These are phyloP conservation scores for Isurus oxyrinchus DNA, from an alignment of 2,113 vertebrate species.

Conservation along the genomic window DNA sequence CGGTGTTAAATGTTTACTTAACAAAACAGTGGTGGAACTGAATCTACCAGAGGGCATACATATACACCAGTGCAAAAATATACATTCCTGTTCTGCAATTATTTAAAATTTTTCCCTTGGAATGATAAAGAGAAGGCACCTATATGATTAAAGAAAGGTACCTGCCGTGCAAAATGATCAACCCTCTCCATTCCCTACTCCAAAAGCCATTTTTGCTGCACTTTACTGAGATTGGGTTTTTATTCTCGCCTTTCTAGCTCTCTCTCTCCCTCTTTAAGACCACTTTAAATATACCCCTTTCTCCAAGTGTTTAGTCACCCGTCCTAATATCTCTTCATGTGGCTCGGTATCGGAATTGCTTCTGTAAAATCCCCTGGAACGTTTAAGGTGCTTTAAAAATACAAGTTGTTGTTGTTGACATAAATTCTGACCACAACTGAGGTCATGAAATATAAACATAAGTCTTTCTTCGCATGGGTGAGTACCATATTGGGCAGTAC, in stretches of 20 bases:
- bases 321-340: not conserved
- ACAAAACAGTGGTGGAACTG: not conserved
- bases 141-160: not conserved
- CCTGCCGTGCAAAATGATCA: no score
- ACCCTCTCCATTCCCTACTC: not conserved
- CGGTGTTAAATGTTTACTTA: not conserved
- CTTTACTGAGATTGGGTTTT: not conserved
- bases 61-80: not conserved
- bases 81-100: not conserved
- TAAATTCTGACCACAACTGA: not conserved
- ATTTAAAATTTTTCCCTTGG: not conserved
- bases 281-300: not conserved
- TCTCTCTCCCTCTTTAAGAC: not conserved
- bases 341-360: not conserved
- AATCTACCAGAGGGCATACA: not conserved
- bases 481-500: not conserved
- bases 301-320: not conserved
- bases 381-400: not conserved
- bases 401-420: not conserved
- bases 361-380: no score
- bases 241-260: not conserved
- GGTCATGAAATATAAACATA: not conserved
- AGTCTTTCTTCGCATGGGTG: not conserved
- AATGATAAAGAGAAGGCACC: not conserved
- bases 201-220: not conserved